phyloP scores from a whole-genome alignment of 2,888 invertebrate species.

The Hirtodrosophila confusa region DNA sequence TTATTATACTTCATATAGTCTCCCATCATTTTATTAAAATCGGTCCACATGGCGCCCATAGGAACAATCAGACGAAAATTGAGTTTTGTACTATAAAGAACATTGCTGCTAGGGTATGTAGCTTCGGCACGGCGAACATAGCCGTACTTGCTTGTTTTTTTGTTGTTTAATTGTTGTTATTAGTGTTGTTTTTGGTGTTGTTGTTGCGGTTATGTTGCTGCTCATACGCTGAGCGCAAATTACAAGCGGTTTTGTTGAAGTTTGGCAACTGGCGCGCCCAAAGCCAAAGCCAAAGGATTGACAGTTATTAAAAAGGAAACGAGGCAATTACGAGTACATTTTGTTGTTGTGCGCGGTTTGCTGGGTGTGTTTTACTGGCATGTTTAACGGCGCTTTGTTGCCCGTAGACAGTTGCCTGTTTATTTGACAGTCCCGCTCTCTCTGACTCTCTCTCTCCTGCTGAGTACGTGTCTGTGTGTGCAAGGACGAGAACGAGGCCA shows the following conservation, averaged over 20 bases:
- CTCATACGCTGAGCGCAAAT: slow-evolving; percentile 60
- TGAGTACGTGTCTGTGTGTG: slow-evolving; percentile 6
- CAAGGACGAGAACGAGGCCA: slow-evolving; percentile 40
- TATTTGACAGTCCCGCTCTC: slow-evolving; percentile 23
- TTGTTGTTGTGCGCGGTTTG: slow-evolving; percentile 28
- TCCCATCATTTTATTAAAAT: no score
- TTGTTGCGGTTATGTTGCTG: slow-evolving; percentile 36
- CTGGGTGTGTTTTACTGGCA: slow-evolving; percentile 69
- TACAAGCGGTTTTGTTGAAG: slow-evolving; percentile 60
- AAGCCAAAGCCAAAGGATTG: slow-evolving; percentile 67
- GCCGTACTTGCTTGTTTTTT: no score
- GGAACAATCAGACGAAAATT: no score
- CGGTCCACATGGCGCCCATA: no score
- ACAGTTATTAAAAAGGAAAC: slow-evolving; percentile 78
- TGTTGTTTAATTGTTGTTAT: neutral
- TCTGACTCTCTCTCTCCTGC: slow-evolving; percentile 6
- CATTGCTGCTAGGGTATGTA: no score
- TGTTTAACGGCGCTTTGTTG: slow-evolving; percentile 69
- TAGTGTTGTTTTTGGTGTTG: slow-evolving; percentile 18
- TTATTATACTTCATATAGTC: no score
- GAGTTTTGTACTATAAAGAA: no score
- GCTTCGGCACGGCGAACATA: no score
- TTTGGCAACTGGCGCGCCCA: slow-evolving; percentile 68
- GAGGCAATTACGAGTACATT: slow-evolving; percentile 73
- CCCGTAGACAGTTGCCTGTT: slow-evolving; percentile 48